These are phyloP conservation scores for Drosophila ogumai DNA, from an alignment of 1,140 invertebrate species.

Conservation along the genomic window DNA sequence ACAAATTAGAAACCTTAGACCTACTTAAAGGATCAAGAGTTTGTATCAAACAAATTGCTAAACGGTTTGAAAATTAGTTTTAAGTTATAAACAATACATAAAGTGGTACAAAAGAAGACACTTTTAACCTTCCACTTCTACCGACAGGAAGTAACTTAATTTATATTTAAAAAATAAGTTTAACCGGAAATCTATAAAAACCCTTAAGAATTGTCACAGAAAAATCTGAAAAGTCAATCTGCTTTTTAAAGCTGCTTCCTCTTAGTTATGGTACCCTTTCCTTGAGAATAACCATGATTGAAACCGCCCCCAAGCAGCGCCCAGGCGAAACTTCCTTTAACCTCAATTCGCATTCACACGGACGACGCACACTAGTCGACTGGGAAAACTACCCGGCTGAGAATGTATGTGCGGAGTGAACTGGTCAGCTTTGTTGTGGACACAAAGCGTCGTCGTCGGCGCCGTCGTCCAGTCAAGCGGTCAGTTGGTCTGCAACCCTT, in stretches of 20 bases:
- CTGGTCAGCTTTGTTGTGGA: constrained; percentile 65
- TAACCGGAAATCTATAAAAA: neutral
- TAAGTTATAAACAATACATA: neutral
- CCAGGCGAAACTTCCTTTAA: constrained; percentile 80
- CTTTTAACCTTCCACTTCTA: too few relatives aligned
- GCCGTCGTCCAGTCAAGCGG: constrained; percentile 62
- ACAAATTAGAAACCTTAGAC: neutral
- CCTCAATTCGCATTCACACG: constrained; percentile 75
- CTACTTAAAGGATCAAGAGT: neutral
- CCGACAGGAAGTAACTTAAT: neutral
- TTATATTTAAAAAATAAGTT: neutral
- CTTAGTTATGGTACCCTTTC: constrained; percentile 15
- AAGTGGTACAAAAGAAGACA: neutral
- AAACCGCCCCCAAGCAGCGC: constrained; percentile 48
- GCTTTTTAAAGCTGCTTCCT: neutral
- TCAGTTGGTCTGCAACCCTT: constrained; percentile 78
- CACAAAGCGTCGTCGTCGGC: constrained; percentile 29
- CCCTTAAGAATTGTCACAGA: neutral
- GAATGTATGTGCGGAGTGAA: constrained; percentile 34
- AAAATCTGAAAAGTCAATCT: neutral
- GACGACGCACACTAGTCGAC: constrained; percentile 37
- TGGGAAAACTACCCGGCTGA: constrained; percentile 65
- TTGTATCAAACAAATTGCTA: neutral
- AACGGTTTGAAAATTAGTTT: too few relatives aligned
- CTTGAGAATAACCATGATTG: constrained; percentile 44